Evolutionary conservation across 2,888 invertebrate species (phyloP), one percentile per base, ranked within the genome.

Genomic region (Himalopsyche anomala): DNA sequence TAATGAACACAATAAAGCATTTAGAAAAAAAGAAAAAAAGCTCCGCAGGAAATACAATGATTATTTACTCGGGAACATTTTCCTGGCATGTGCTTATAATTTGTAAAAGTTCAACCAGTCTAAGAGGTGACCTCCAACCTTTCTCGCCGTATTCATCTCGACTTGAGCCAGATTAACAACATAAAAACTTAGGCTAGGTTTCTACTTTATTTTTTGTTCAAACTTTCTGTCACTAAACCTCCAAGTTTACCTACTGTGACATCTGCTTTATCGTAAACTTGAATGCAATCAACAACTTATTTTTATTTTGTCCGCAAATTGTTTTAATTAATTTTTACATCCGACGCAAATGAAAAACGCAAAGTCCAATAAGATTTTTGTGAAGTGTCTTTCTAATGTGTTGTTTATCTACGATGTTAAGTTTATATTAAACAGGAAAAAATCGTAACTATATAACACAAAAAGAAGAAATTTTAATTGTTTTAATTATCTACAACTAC

Each of bases 1-100:
- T 74, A 74, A 74, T 74, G 74, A 74, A 74, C 74, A 74, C 74
- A 74, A 36, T 74, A 74, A 74, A 74, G 74, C 74, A 74, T 74
- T 74, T 74, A 74, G 36, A 74, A 38, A 38, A 74, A 36, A 12
- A 74, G 5, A 74, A 74, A 74, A 74, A 19, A 19, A 28, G 15
- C 74, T 28, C 74, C 38, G 74, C 38, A 12, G 74, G 36, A 74
- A 38, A 74, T 74, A 74, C 36, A 15, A 36, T 74, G 74, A 36
- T 74, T 74, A 36, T 74, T 74, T 74, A 74, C 36, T 74, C 15
- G 28, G 5, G 74, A 74, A 36, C 36, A 74, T 74, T 74, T 74
- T 36, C 15, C 12, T 28, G 74, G 74, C 74, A 74, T 36, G 74
- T 74, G 74, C 36, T 36, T 74, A 74, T 36, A 74, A 74, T 74